Conservation (phyloP, 1,140 invertebrate species). For the Zophobas morio region DNA sequence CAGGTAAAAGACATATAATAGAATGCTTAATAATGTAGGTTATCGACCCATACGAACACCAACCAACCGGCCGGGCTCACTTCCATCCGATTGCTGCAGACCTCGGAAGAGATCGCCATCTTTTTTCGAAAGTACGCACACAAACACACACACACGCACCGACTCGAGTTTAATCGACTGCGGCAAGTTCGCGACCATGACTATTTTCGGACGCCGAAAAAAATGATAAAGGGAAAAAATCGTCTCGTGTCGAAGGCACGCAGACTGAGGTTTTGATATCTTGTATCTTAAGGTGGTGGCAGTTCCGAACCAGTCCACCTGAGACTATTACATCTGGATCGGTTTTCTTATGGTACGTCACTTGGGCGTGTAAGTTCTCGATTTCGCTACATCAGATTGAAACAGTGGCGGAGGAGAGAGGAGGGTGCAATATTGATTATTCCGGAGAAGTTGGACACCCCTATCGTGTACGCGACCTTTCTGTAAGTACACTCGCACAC, state of each 20-base stretch:
- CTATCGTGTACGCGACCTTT: conserved; percentile 49
- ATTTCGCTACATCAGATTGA: conserved; percentile 48
- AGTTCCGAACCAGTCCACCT: conserved; percentile 12
- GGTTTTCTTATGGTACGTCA: conserved; percentile 34
- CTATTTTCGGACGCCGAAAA: conserved; percentile 14
- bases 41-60: conserved; percentile 63
- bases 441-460: conserved; percentile 54
- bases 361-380: conserved; percentile 38
- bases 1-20: conserved; percentile 66
- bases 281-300: conserved; percentile 20
- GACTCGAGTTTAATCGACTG: neutral
- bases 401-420: conserved; percentile 46
- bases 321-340: conserved; percentile 25
- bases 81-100: conserved; percentile 13
- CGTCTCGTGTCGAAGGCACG: conserved; percentile 1
- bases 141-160: conserved; percentile 17
- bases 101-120: conserved; percentile 27
- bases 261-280: conserved; percentile 18
- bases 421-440: conserved; percentile 60
- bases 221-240: conserved; percentile 20
- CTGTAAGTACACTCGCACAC: conserved; percentile 46
- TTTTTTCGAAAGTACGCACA: conserved; percentile 44
- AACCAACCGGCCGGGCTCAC: conserved; percentile 34
- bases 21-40: conserved; percentile 68
- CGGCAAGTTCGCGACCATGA: conserved; percentile 29